phyloP scores from a whole-genome alignment of 1,140 invertebrate species.

The Eurosta solidaginis region DNA sequence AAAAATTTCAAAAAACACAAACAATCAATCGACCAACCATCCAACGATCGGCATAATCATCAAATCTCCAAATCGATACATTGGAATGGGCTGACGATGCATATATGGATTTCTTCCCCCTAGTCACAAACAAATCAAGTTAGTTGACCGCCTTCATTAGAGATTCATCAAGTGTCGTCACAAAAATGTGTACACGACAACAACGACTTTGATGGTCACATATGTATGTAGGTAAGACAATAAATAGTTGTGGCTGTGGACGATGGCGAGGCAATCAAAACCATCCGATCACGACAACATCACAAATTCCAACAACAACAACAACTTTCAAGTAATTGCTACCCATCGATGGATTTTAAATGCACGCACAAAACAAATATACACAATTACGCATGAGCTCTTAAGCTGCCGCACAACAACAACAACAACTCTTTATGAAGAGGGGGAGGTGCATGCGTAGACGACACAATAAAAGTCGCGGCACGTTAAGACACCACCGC shows the following conservation, averaged over 20 bases:
- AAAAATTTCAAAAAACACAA: not conserved
- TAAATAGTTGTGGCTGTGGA: not conserved
- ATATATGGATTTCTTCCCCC: not conserved
- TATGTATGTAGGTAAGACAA: not conserved
- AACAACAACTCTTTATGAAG: not conserved
- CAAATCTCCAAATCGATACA: slow-evolving; percentile 24
- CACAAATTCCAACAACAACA: not conserved
- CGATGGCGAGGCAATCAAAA: not conserved
- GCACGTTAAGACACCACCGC: slow-evolving; percentile 5
- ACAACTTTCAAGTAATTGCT: not conserved
- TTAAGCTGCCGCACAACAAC: not conserved
- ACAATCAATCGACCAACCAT: not conserved
- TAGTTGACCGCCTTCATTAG: slow-evolving; percentile 56
- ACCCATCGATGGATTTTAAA: not conserved
- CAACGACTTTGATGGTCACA: slow-evolving; percentile 30
- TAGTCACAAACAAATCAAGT: slow-evolving; percentile 12
- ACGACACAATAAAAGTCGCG: not conserved
- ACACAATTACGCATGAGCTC: not conserved
- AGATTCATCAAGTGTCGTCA: slow-evolving; percentile 53
- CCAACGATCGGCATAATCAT: not conserved
- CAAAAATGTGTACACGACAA: slow-evolving; percentile 37
- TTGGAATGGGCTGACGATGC: not conserved
- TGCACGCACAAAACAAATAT: too few species aligned
- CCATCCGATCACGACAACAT: not conserved
- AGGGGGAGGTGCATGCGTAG: not conserved